These are phyloP conservation scores for Gorsachius goisagi DNA, from an alignment of 2,113 vertebrate species.

Conservation along the genomic window DNA sequence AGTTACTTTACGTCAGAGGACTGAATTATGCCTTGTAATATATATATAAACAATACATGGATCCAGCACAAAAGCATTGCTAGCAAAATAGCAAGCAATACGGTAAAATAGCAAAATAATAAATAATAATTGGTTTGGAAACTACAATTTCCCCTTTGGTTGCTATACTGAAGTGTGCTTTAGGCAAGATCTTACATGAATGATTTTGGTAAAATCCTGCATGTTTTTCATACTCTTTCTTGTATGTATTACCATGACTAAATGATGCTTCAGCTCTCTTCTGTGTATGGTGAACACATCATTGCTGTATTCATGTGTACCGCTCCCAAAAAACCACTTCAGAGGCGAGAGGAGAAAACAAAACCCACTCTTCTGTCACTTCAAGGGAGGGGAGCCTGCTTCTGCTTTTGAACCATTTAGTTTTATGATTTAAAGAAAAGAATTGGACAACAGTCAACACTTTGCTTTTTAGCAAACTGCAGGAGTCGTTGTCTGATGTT, in stretches of 20 bases:
- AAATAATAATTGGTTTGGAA: neutral
- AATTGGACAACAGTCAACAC: slow-evolving; percentile 34
- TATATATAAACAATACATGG: neutral
- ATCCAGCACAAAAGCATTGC: neutral
- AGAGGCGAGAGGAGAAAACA: neutral
- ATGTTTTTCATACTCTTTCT: neutral
- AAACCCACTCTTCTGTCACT: rapidly evolving
- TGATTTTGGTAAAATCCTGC: neutral
- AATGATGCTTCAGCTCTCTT: neutral
- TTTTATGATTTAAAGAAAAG: slow-evolving; percentile 3
- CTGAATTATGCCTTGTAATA: neutral
- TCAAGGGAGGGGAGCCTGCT: neutral
- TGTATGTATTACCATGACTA: neutral
- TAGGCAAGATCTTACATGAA: neutral
- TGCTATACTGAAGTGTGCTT: neutral
- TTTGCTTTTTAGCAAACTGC: slow-evolving; percentile 1
- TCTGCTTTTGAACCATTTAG: neutral
- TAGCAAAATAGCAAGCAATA: neutral
- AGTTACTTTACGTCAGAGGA: neutral
- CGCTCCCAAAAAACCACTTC: neutral
- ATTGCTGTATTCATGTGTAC: neutral
- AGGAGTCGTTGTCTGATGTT: slow-evolving; percentile 33
- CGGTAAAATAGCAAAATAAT: neutral
- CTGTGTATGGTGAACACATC: neutral
- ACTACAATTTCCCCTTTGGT: neutral